Conservation (phyloP, 2,888 invertebrate species). For the Drosophila dives region DNA sequence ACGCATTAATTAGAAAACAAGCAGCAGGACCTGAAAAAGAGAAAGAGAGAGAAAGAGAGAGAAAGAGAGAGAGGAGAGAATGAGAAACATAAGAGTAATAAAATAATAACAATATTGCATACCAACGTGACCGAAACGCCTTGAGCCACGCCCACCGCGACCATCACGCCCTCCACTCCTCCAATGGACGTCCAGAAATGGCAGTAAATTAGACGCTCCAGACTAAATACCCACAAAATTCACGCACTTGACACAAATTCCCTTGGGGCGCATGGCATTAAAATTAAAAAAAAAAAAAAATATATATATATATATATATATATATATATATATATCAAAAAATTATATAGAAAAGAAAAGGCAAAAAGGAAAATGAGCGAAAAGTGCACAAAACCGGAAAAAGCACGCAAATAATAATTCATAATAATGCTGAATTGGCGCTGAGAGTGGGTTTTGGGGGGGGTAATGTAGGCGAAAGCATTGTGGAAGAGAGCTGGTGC, state of each 20-base stretch:
- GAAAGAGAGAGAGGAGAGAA: background rate
- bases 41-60: background rate
- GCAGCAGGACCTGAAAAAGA: slow-evolving; percentile 34
- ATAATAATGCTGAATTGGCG: slow-evolving; percentile 59
- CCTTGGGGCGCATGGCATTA: slow-evolving; percentile 61
- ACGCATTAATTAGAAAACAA: slow-evolving; percentile 79
- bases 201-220: slow-evolving; percentile 73
- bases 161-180: slow-evolving; percentile 38
- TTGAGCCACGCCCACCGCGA: background rate
- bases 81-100: slow-evolving; percentile 57
- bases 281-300: slow-evolving; percentile 61
- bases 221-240: slow-evolving; percentile 69
- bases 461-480: background rate
- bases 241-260: slow-evolving; percentile 80
- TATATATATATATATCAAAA: slow-evolving; percentile 1
- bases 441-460: background rate
- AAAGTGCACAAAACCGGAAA: slow-evolving; percentile 43
- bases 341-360: slow-evolving; percentile 19
- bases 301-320: too few relatives aligned
- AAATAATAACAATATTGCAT: slow-evolving; percentile 73
- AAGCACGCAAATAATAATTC: slow-evolving; percentile 64
- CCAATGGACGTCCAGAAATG: slow-evolving; percentile 25
- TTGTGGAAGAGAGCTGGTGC: background rate
- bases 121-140: slow-evolving; percentile 69
- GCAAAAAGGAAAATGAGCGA: slow-evolving; percentile 13